phyloP scores from a whole-genome alignment of 2,888 invertebrate species.

The Lapara coniferarum region DNA sequence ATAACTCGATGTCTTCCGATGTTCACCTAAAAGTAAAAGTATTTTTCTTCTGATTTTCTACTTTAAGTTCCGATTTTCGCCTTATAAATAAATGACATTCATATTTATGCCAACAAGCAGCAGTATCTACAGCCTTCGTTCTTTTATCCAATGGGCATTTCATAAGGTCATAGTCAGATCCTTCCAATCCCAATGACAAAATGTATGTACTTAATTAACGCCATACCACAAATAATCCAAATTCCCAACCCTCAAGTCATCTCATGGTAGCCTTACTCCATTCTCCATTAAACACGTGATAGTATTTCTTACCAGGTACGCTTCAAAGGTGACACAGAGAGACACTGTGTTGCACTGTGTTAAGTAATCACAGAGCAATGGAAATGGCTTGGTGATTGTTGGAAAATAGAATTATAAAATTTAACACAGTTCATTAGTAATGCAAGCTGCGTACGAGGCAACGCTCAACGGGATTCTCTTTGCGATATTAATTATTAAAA shows the following conservation, averaged over 20 bases:
- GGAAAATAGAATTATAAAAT: slow-evolving; percentile 33
- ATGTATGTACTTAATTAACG: background rate
- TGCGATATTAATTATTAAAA: slow-evolving; percentile 45
- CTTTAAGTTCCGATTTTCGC: no score
- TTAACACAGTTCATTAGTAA: slow-evolving; percentile 43
- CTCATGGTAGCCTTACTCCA: background rate
- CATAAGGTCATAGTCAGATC: no score
- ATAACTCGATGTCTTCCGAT: no score
- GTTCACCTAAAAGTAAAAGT: no score
- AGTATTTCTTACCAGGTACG: slow-evolving; percentile 1
- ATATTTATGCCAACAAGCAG: no score
- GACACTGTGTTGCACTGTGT: slow-evolving; percentile 3
- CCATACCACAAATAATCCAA: background rate
- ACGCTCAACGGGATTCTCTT: slow-evolving; percentile 41
- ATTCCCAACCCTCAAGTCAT: background rate
- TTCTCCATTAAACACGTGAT: slow-evolving; percentile 17
- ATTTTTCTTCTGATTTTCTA: no score
- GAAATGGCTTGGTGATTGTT: slow-evolving; percentile 19
- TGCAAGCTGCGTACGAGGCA: slow-evolving; percentile 36
- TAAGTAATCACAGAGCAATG: background rate
- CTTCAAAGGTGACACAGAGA: background rate
- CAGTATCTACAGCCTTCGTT: no score
- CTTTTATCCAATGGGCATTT: no score
- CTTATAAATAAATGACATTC: no score
- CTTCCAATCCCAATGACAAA: no score